Base-by-base conservation (phyloP, 1,140 invertebrate species). In the Ceratosolen fusciceps region DNA sequence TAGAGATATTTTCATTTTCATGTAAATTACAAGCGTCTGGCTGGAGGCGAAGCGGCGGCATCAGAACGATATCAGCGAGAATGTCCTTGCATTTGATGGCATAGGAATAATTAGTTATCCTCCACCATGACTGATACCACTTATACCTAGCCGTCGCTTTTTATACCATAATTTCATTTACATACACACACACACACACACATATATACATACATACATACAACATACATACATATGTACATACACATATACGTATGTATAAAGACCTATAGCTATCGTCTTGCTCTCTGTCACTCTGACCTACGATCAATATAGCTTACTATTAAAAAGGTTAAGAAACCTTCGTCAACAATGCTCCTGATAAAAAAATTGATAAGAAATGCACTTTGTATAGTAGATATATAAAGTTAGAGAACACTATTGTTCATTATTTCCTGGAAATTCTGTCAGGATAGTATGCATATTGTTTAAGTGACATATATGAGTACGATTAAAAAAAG, bases 31-130 rank as follows among this genome's bases (percentile, higher is more conserved):
- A 52, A 43, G 49, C 34, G 49, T 10, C 62, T n/a, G 34, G 19
- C 29, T 9, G 0, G 4, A 21, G n/a, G 12, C 67, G 65, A 70
- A 70, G 49, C 74, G 74, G 52, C 43, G 60, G 74, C 21, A 29
- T 29, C 43, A 58, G 37, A 43, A 52, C 9, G 14, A 52, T 21
- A 52, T 19, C 49, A 19, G 19, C 34, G 31, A 65, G 60, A 65
- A 21, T 21, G 5, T 16, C 3, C 49, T 52, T 2, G 34, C 60
- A 31, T 65, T 24, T 67, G 52, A 71, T 77, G 76, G 37, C 67
- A 71, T 34, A n/a, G 71, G 71, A 77, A 71, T 71, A 37, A 77
- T 77, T 49, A 71, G 54, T 47, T 34, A 26, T 60, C n/a, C 47
- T 43, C 29, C 19, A 72, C 29, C 49, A 49, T 26, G 9, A 49